Base-by-base conservation (phyloP, 2,797 vertebrate species). In the Ceryle rudis region DNA sequence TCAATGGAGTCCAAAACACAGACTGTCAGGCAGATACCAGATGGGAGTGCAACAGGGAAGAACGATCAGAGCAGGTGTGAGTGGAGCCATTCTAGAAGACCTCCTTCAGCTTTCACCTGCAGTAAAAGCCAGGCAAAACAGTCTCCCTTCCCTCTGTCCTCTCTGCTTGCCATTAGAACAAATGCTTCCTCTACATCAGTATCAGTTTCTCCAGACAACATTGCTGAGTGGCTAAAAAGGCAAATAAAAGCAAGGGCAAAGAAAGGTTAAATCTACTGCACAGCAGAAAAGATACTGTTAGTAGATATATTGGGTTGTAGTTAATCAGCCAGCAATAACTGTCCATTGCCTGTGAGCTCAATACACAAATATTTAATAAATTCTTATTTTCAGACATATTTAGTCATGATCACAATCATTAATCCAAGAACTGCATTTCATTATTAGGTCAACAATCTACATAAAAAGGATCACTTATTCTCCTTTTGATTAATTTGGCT, bases 271-370 rank as follows among this genome's bases (percentile, higher is more conserved):
- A 58, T 26, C 37, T n/a, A 37, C 69, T 4, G 1, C 69, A 71
- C 17, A 86, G 35, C 33, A 35, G 46, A 47, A 47, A 23, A 47
- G 21, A 23, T 16, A 64, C 58, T 35, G 64, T 75, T 85, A 67
- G 31, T 39, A 46, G 67, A 47, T 47, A 35, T 20, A 80, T 11
- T 33, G 44, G 17, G 39, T 64, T 86, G 62, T 47, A 57, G 62
- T 65, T 94, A 92, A 94, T 94, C 67, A 87, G 49, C 58, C 67
- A 60, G 52, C 35, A 74, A 60, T 41, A 86, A 81, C 86, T 22
- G 35, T 37, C 44, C 3, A 3, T 70, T 54, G 54, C 74, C 78
- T 35, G 17, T 64, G 61, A 92, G 54, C 19, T 81, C 41, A 89
- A 62, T 41, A 69, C 71, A 80, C 41, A 90, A 93, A 85, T 66